Evolutionary conservation across 2,113 vertebrate species (phyloP).

Genomic region (Prionailurus viverrinus): DNA sequence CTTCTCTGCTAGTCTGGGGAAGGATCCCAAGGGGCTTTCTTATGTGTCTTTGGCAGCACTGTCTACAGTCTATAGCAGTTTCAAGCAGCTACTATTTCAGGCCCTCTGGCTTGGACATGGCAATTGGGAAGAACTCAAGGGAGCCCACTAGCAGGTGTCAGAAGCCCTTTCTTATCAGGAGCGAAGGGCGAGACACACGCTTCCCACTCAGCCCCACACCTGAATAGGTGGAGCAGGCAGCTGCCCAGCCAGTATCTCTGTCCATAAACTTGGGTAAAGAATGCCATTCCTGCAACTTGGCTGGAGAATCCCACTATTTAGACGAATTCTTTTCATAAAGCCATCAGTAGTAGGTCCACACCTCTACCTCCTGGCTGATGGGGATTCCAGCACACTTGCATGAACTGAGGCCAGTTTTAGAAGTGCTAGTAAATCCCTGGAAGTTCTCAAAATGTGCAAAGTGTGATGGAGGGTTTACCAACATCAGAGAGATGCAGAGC

Average conservation of each 20-base stretch:
- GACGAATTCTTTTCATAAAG: constrained; percentile 16
- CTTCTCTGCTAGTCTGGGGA: neutral
- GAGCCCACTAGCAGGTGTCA: neutral
- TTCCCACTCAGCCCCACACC: neutral
- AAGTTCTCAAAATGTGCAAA: neutral
- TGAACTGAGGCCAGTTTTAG: constrained; percentile 26
- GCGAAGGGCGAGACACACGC: neutral
- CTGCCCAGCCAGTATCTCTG: neutral
- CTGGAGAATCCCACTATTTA: neutral
- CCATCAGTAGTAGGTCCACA: neutral
- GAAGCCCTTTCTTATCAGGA: neutral
- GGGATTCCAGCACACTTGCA: neutral
- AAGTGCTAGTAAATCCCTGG: neutral
- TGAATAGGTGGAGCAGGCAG: neutral
- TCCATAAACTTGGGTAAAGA: neutral
- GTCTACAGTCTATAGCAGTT: neutral
- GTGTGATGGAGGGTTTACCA: neutral
- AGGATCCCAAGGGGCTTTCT: neutral
- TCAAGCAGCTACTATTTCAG: neutral
- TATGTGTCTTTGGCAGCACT: neutral
- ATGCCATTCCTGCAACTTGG: neutral
- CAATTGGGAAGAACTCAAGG: neutral
- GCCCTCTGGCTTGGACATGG: neutral
- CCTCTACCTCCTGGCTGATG: neutral
- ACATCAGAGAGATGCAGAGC: neutral